These are phyloP conservation scores for Psittacara wagleri DNA, from an alignment of 2,113 vertebrate species.

Conservation along the genomic window DNA sequence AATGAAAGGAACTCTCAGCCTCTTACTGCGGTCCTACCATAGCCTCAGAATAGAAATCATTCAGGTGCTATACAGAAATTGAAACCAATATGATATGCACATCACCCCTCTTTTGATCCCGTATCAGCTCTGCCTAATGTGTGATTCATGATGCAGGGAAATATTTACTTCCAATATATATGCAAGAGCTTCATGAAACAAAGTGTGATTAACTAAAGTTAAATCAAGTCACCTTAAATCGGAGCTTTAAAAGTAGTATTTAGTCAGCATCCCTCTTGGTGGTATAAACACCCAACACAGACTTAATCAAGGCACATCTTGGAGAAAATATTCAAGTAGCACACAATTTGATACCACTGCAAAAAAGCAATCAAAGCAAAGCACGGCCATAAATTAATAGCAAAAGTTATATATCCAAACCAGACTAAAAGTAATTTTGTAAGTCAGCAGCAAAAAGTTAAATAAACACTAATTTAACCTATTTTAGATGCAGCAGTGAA, in stretches of 20 bases:
- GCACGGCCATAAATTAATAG: conserved; percentile 60
- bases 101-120: neutral
- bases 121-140: neutral
- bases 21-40: neutral
- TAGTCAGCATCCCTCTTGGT: neutral
- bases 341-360: conserved; percentile 33
- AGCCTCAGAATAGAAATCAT: neutral
- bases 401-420: conserved; percentile 61
- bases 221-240: neutral
- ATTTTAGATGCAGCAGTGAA: conserved; percentile 39
- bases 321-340: conserved; percentile 62
- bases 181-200: neutral
- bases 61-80: neutral
- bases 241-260: conserved; percentile 14
- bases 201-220: neutral
- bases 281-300: conserved; percentile 32
- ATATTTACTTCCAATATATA: neutral
- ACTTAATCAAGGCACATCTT: conserved; percentile 53
- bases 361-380: conserved; percentile 71
- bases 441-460: conserved; percentile 64
- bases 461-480: conserved; percentile 60
- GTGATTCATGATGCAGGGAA: neutral
- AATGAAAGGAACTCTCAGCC: neutral
- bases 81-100: conserved; percentile 7
- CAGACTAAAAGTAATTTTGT: conserved; percentile 64